These are phyloP conservation scores for Hafferia zeledoni DNA, from an alignment of 2,797 vertebrate genomes.

Conservation along the genomic window DNA sequence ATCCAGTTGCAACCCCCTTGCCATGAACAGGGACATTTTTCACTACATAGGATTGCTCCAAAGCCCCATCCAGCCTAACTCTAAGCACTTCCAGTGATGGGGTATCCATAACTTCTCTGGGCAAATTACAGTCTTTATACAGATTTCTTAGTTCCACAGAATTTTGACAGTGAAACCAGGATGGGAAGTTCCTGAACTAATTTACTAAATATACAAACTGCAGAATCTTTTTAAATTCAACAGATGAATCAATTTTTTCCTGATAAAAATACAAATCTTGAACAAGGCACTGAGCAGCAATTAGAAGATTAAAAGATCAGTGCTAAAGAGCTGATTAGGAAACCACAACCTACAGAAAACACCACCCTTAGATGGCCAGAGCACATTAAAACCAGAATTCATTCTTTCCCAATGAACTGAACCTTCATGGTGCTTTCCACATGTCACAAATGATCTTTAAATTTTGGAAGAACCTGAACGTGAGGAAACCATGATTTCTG, in stretches of 20 bases:
- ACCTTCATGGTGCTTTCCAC: neutral
- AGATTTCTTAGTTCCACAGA: neutral
- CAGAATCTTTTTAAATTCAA: neutral
- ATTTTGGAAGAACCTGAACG: neutral
- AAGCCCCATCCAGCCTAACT: accelerated
- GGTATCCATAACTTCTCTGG: neutral
- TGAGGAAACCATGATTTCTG: neutral
- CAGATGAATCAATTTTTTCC: neutral
- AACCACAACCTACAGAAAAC: neutral
- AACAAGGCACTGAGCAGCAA: neutral
- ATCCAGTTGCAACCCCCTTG: neutral
- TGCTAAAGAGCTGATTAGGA: neutral
- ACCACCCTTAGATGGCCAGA: neutral
- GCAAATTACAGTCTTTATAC: neutral
- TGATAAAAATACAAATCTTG: neutral
- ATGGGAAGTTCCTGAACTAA: neutral
- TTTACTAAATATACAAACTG: neutral
- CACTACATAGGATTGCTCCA: neutral
- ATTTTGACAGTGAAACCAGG: neutral
- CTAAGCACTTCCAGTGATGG: neutral
- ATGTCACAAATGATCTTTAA: neutral
- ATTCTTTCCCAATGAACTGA: neutral
- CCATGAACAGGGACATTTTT: neutral
- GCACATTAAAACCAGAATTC: neutral
- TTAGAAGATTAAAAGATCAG: neutral